Conservation (phyloP, 2,797 vertebrate species). For the Girardinus metallicus region DNA sequence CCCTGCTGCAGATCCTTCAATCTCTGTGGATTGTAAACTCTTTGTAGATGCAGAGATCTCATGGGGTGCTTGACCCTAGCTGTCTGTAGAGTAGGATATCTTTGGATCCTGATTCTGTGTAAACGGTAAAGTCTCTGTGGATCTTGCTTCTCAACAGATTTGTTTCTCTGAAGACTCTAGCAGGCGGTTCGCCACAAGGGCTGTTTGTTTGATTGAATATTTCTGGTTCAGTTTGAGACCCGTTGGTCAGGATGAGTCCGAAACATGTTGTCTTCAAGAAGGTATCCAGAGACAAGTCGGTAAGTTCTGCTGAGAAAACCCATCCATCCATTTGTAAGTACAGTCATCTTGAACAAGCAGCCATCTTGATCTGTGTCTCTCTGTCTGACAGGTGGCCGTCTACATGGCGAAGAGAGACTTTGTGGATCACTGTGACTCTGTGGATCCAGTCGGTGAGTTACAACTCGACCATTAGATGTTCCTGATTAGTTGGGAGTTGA, state of each 20-base stretch:
- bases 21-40: background rate
- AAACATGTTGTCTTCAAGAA: conserved; percentile 90
- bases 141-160: background rate
- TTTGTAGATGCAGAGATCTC: background rate
- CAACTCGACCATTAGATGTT: background rate
- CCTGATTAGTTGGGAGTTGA: background rate
- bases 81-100: background rate
- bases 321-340: background rate
- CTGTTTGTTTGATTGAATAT: background rate
- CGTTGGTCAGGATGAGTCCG: conserved; percentile 69
- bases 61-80: background rate
- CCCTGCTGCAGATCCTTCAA: background rate
- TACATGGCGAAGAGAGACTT: conserved; percentile 92
- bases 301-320: conserved; percentile 72
- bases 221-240: conserved; percentile 16
- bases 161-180: background rate
- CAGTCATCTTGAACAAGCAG: background rate
- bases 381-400: conserved; percentile 82
- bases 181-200: background rate
- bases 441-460: conserved; percentile 92
- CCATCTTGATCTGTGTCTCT: background rate
- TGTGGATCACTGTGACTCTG: conserved; percentile 83
- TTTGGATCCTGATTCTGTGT: background rate
- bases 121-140: background rate
- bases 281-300: conserved; percentile 88